These are phyloP conservation scores for Poecilia velifera DNA, from an alignment of 2,797 vertebrate species.

Conservation along the genomic window DNA sequence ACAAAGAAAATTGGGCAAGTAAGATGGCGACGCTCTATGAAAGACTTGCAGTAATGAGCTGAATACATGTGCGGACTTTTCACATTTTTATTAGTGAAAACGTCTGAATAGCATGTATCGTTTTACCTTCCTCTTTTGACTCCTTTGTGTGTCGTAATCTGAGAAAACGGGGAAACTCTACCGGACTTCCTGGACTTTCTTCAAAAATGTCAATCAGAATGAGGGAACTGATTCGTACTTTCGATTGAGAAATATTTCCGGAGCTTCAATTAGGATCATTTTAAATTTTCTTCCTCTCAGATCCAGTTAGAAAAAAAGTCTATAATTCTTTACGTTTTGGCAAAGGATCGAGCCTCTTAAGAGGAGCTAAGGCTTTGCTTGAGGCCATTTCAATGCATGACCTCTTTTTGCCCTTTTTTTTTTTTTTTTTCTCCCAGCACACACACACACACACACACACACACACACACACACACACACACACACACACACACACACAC, in stretches of 20 bases:
- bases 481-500: slow-evolving; percentile 2
- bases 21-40: background rate
- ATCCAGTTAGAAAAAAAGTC: slow-evolving; percentile 41
- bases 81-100: background rate
- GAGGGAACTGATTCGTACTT: background rate
- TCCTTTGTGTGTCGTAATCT: background rate
- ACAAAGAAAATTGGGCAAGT: background rate
- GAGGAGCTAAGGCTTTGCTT: slow-evolving; percentile 72
- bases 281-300: slow-evolving; percentile 46
- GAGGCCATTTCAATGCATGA: slow-evolving; percentile 74
- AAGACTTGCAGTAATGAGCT: background rate
- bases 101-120: background rate
- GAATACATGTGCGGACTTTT: background rate
- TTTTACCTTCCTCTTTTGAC: slow-evolving; percentile 17
- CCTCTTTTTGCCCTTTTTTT: slow-evolving; percentile 69
- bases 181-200: background rate
- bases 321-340: slow-evolving; percentile 42
- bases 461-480: slow-evolving; percentile 12
- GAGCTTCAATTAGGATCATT: slow-evolving; percentile 39
- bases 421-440: background rate
- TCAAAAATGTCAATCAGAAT: background rate
- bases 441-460: slow-evolving; percentile 6
- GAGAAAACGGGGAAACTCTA: background rate
- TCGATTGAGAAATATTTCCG: slow-evolving; percentile 13
- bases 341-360: slow-evolving; percentile 46